Percentiles rank a stretch among this genome's conserved stretches.
Evolutionary conservation across 2,797 vertebrate genomes (phyloP).

Genomic region (Lepilemur ruficaudatus): DNA sequence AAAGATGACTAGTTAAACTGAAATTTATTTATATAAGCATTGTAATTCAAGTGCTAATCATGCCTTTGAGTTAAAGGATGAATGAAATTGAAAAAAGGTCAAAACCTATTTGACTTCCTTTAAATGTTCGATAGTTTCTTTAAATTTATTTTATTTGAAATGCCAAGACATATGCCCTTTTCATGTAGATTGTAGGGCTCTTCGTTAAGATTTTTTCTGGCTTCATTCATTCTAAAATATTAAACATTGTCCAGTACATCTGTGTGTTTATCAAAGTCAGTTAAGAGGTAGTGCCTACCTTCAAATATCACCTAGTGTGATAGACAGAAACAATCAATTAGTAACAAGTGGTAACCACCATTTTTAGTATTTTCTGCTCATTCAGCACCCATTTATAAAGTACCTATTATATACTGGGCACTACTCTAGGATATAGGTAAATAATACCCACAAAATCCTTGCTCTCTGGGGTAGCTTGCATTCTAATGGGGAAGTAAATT

Average conservation of each 20-base stretch:
- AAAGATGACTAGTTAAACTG: slow-evolving; percentile 10
- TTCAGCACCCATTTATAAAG: background rate
- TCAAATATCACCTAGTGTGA: background rate
- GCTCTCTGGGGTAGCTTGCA: background rate
- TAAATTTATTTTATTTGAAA: slow-evolving; percentile 62
- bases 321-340: background rate
- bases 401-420: background rate
- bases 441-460: background rate
- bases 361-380: background rate
- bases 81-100: slow-evolving; percentile 61
- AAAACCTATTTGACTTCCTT: slow-evolving; percentile 60
- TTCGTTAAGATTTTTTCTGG: slow-evolving; percentile 57
- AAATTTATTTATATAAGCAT: slow-evolving; percentile 19
- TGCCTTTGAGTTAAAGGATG: slow-evolving; percentile 44
- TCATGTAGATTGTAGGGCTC: background rate
- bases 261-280: background rate
- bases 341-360: background rate
- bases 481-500: background rate
- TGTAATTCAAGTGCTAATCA: slow-evolving; percentile 50
- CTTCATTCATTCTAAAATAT: slow-evolving; percentile 17
- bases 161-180: slow-evolving; percentile 67
- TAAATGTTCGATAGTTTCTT: slow-evolving; percentile 69
- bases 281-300: background rate
- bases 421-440: background rate
- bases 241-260: background rate